A percentile compares a stretch with the other conserved stretches of the same genome.
phyloP scores from a whole-genome alignment of 2,113 vertebrate species.

The Brienomyrus brachyistius region DNA sequence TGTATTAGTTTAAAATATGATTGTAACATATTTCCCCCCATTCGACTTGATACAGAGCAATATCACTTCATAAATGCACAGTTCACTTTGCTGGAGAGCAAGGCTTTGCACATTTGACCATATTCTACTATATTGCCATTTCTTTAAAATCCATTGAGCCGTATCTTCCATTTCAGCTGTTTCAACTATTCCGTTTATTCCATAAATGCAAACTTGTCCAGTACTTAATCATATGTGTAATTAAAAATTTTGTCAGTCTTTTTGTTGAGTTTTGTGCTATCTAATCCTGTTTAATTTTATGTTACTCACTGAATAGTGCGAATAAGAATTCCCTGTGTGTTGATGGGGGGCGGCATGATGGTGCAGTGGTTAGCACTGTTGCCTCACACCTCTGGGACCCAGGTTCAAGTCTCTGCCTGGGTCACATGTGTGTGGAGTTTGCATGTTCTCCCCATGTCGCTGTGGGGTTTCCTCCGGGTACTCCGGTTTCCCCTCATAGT shows the following conservation, averaged over 20 bases:
- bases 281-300: too few species aligned
- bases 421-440: too few species aligned
- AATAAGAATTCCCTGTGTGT: background rate
- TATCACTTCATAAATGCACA: background rate
- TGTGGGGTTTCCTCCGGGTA: too few species aligned
- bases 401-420: too few species aligned
- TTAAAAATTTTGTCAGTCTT: too few species aligned
- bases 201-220: background rate
- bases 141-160: background rate
- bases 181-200: background rate
- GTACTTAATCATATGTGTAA: background rate
- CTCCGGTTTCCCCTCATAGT: too few species aligned
- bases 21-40: background rate
- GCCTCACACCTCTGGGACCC: too few species aligned
- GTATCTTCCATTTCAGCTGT: background rate
- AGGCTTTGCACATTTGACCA: background rate
- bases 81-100: background rate
- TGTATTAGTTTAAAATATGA: background rate
- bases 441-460: too few species aligned
- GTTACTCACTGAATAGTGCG: background rate
- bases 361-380: too few species aligned
- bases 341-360: background rate
- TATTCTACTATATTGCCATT: background rate
- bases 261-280: too few species aligned
- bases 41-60: background rate